These are phyloP conservation scores for Hydriomena furcata DNA, from an alignment of 2,888 invertebrate genomes.

Conservation along the genomic window DNA sequence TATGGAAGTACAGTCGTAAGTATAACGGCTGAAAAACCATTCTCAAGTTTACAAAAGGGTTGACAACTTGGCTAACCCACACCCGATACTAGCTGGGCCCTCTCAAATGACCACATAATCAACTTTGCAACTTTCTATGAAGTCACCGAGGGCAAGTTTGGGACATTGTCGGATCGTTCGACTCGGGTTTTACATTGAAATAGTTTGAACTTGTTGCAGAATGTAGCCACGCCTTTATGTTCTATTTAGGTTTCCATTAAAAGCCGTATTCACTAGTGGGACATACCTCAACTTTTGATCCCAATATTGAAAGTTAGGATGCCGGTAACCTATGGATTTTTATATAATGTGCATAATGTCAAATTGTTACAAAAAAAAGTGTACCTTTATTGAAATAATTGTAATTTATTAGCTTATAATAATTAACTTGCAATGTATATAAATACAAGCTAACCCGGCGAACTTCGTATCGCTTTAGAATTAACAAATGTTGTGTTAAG, in stretches of 20 bases:
- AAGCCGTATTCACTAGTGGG: not conserved
- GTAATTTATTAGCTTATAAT: too few species aligned
- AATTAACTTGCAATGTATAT: too few species aligned
- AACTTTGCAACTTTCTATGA: slow-evolving; percentile 42
- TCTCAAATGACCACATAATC: slow-evolving; percentile 37
- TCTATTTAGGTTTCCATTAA: slow-evolving; percentile 15
- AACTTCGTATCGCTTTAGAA: too few species aligned
- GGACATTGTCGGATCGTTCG: slow-evolving; percentile 37
- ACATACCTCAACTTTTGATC: too few species aligned
- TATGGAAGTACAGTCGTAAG: too few species aligned
- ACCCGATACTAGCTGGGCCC: slow-evolving; percentile 29
- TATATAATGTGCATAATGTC: too few species aligned
- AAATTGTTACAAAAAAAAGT: too few species aligned
- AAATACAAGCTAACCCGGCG: too few species aligned
- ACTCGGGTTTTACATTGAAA: slow-evolving; percentile 44
- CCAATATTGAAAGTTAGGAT: too few species aligned
- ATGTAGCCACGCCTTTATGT: slow-evolving; percentile 10
- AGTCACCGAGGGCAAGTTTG: slow-evolving; percentile 35
- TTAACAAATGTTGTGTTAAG: too few species aligned
- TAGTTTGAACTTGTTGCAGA: slow-evolving; percentile 39
- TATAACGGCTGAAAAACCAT: slow-evolving; percentile 1
- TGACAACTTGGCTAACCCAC: slow-evolving; percentile 20
- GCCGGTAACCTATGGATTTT: too few species aligned
- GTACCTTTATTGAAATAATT: too few species aligned
- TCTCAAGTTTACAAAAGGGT: slow-evolving; percentile 29